phyloP scores from a whole-genome alignment of 2,113 vertebrate species.

The Pimephales promelas region DNA sequence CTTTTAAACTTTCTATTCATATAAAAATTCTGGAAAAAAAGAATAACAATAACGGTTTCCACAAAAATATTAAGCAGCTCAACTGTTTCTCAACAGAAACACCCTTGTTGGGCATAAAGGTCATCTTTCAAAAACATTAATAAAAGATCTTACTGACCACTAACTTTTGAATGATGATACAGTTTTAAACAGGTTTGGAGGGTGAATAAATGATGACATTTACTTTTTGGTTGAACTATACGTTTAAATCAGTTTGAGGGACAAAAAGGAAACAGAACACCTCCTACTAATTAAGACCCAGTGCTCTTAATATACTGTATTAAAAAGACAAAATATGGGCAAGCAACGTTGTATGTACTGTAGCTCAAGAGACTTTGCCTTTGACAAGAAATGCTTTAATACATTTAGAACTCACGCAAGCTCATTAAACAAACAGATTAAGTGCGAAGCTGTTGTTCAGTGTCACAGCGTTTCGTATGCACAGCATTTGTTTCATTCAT shows the following conservation, averaged over 20 bases:
- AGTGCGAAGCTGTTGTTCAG: constrained; percentile 39
- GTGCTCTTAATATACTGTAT: constrained; percentile 51
- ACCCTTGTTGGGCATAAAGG: background rate
- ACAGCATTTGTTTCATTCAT: constrained; percentile 49
- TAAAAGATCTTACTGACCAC: background rate
- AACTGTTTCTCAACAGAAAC: too few relatives aligned
- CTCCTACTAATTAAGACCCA: constrained; percentile 50
- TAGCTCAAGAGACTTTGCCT: constrained; percentile 51
- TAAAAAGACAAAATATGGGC: constrained; percentile 40
- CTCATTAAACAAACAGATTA: constrained; percentile 51
- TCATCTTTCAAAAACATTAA: background rate
- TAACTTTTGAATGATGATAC: background rate
- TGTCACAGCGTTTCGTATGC: constrained; percentile 50
- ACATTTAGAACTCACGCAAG: constrained; percentile 46
- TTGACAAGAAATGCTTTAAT: constrained; percentile 46
- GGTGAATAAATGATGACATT: background rate
- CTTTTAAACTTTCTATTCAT: too few relatives aligned
- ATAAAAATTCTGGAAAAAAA: too few relatives aligned
- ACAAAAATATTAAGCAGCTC: too few relatives aligned
- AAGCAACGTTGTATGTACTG: constrained; percentile 43
- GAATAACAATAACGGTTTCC: too few relatives aligned
- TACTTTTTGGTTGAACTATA: background rate
- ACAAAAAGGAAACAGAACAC: constrained; percentile 32
- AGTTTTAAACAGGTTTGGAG: background rate
- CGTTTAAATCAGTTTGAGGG: background rate